Percentiles rank a stretch among this genome's conserved stretches.
Conservation (phyloP, 2,888 invertebrate genomes). For the Mesorhabditis sp. region DNA sequence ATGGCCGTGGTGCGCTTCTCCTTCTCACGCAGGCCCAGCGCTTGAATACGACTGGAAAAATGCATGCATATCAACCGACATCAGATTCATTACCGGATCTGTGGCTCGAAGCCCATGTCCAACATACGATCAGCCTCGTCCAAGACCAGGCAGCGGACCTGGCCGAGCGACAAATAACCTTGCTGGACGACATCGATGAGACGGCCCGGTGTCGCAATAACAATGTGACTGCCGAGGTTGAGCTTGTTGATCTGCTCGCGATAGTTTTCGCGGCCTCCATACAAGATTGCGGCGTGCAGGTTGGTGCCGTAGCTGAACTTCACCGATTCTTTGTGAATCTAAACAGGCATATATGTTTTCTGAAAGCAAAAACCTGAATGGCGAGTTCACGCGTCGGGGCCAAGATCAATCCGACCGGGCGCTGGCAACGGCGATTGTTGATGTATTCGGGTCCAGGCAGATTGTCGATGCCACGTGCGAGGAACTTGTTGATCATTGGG, state of each 20-base stretch:
- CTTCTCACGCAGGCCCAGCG: slow-evolving; percentile 74
- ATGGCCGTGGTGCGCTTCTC: slow-evolving; percentile 95
- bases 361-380: slow-evolving; percentile 65
- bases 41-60: too few species aligned
- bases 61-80: background rate
- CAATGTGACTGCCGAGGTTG: slow-evolving; percentile 63
- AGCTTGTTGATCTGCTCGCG: slow-evolving; percentile 57
- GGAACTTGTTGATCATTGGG: slow-evolving; percentile 95
- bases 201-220: slow-evolving; percentile 97
- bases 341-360: background rate
- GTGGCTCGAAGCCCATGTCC: slow-evolving; percentile 99
- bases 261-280: slow-evolving; percentile 72
- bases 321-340: slow-evolving; percentile 39
- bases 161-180: slow-evolving; percentile 82
- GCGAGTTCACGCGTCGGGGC: slow-evolving; percentile 98
- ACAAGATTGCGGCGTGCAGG: slow-evolving; percentile 93
- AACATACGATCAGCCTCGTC: slow-evolving; percentile 99
- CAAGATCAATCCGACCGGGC: slow-evolving; percentile 87
- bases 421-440: slow-evolving; percentile 79
- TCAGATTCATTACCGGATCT: slow-evolving; percentile 59
- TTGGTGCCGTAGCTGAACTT: slow-evolving; percentile 80
- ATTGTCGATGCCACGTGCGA: slow-evolving; percentile 57
- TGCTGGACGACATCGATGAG: slow-evolving; percentile 85
- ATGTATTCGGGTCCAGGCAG: slow-evolving; percentile 2
- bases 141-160: slow-evolving; percentile 75